These are phyloP conservation scores for Toxotes chatareus DNA, from an alignment of 2,113 vertebrate genomes.

Conservation along the genomic window DNA sequence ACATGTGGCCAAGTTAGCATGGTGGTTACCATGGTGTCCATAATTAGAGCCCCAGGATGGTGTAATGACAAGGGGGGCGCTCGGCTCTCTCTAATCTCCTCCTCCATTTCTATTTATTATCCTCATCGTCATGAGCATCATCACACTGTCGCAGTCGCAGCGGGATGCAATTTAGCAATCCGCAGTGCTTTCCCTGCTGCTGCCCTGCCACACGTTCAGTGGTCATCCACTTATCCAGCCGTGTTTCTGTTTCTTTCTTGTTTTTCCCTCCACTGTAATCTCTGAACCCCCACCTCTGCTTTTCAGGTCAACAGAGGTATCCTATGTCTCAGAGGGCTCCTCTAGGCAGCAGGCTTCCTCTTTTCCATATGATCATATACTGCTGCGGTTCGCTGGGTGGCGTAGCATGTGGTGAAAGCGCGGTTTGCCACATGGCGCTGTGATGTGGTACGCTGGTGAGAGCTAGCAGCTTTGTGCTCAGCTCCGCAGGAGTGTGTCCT, in stretches of 20 bases:
- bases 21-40: constrained; percentile 70
- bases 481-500: constrained; percentile 37
- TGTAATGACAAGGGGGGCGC: constrained; percentile 82
- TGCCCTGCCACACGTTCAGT: constrained; percentile 61
- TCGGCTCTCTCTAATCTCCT: constrained; percentile 80
- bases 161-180: constrained; percentile 74
- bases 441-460: constrained; percentile 76
- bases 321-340: constrained; percentile 34
- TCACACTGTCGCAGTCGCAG: constrained; percentile 62
- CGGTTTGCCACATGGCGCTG: constrained; percentile 60
- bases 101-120: constrained; percentile 82
- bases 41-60: constrained; percentile 82
- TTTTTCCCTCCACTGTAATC: constrained; percentile 55
- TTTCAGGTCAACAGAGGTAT: constrained; percentile 53
- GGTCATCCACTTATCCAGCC: constrained; percentile 44
- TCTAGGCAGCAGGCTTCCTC: constrained; percentile 25
- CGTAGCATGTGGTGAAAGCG: constrained; percentile 67
- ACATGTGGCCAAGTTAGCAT: constrained; percentile 60
- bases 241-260: constrained; percentile 53
- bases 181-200: constrained; percentile 50
- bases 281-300: constrained; percentile 35
- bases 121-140: constrained; percentile 71
- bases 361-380: constrained; percentile 49
- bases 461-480: constrained; percentile 54
- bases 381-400: constrained; percentile 68